Conservation (phyloP, 53 echinoderm and acorn worm species). For the Luidia sarsii region DNA sequence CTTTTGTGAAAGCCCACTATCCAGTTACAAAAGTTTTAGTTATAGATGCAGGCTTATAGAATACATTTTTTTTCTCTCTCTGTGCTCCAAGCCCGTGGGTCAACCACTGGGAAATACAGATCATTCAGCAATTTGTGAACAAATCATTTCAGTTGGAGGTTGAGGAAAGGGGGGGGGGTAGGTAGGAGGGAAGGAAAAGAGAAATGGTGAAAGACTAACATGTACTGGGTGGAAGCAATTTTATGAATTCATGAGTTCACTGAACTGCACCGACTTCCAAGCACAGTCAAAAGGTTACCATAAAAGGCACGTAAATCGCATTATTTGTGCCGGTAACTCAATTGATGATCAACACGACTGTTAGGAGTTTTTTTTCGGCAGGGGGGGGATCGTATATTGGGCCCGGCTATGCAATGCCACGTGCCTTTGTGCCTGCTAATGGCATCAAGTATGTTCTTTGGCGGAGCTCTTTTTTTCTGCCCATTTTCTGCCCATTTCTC, state of each 20-base stretch:
- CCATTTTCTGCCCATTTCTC: too few relatives aligned
- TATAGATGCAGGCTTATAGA: too few relatives aligned
- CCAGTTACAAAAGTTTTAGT: slow-evolving; percentile 11
- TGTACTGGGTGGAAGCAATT: not conserved
- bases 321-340: slow-evolving; percentile 42
- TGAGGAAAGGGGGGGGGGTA: not conserved
- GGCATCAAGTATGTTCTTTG: not conserved
- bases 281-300: slow-evolving; percentile 17
- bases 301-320: slow-evolving; percentile 39
- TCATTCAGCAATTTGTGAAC: too few relatives aligned
- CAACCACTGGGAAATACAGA: not conserved
- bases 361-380: not conserved
- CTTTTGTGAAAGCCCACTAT: not conserved
- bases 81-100: not conserved
- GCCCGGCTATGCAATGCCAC: slow-evolving; percentile 11
- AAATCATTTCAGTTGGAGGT: not conserved
- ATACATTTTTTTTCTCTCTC: not conserved
- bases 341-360: slow-evolving; percentile 20
- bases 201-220: not conserved
- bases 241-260: slow-evolving; percentile 39
- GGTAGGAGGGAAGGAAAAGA: too few relatives aligned
- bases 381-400: not conserved
- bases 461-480: not conserved
- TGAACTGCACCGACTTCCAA: slow-evolving; percentile 24
- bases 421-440: slow-evolving; percentile 23